Conservation (phyloP, 1,140 invertebrate genomes). For the Bombus superbus region DNA sequence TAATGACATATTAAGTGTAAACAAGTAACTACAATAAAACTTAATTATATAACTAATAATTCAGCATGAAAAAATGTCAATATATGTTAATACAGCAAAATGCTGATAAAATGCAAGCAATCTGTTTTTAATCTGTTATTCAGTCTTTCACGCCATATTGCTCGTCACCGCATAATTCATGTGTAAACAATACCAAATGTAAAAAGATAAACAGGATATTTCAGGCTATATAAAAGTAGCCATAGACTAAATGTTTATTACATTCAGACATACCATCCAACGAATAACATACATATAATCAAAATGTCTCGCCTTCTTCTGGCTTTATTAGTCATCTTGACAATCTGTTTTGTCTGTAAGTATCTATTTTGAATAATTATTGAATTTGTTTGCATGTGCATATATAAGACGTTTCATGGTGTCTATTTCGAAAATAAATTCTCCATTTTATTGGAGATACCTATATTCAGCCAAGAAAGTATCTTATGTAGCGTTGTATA, state of each 20-base stretch:
- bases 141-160: not conserved
- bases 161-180: not conserved
- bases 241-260: not conserved
- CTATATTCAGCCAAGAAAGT: too few species aligned
- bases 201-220: not conserved
- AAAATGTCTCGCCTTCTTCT: not conserved
- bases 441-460: not conserved
- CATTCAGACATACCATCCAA: not conserved
- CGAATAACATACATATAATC: not conserved
- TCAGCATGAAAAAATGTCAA: not conserved
- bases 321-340: not conserved
- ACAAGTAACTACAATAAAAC: not conserved
- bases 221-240: not conserved
- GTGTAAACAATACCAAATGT: not conserved
- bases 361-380: not conserved
- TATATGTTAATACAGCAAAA: not conserved
- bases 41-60: not conserved
- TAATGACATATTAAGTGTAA: too few species aligned
- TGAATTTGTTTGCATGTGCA: not conserved
- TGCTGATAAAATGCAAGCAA: not conserved
- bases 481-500: too few species aligned
- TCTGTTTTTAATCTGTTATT: not conserved
- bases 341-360: not conserved
- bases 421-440: not conserved
- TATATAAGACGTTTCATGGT: not conserved